Conservation (phyloP, 2,888 invertebrate genomes). For the Spodoptera picta region DNA sequence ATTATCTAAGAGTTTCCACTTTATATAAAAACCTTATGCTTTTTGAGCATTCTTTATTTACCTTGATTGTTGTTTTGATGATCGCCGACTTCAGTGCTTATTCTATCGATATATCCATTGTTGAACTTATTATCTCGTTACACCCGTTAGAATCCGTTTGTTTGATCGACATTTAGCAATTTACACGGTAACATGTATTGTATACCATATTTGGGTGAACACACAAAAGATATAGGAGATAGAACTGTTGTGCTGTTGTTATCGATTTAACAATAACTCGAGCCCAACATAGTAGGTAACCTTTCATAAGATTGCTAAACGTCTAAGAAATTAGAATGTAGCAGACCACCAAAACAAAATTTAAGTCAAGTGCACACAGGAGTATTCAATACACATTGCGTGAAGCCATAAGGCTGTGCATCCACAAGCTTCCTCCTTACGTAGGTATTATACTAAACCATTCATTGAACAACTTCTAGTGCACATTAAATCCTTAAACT, state of each 20-base stretch:
- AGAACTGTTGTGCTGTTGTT: neutral
- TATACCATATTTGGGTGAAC: too few relatives aligned
- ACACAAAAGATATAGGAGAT: too few relatives aligned
- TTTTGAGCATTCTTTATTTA: slow-evolving; percentile 65
- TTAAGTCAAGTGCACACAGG: slow-evolving; percentile 57
- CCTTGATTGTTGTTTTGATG: slow-evolving; percentile 53
- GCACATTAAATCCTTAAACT: slow-evolving; percentile 21
- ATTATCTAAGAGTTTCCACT: slow-evolving; percentile 57
- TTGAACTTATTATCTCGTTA: neutral
- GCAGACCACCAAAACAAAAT: slow-evolving; percentile 47
- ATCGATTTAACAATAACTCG: neutral
- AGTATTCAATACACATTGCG: slow-evolving; percentile 55
- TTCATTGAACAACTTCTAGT: slow-evolving; percentile 30
- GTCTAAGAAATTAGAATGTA: slow-evolving; percentile 1
- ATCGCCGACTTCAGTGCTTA: slow-evolving; percentile 18
- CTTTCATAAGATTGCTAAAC: too few relatives aligned
- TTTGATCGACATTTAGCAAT: slow-evolving; percentile 23
- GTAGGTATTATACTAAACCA: slow-evolving; percentile 26
- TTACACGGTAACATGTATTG: too few relatives aligned
- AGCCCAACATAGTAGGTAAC: too few relatives aligned
- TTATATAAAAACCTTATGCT: slow-evolving; percentile 62
- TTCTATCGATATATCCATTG: slow-evolving; percentile 9
- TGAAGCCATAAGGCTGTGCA: slow-evolving; percentile 52
- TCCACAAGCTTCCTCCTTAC: slow-evolving; percentile 40
- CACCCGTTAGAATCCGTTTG: slow-evolving; percentile 18